Evolutionary conservation across 92 coral and sea anemone genomes (phyloP).

Genomic region (Phenganax subtilis): DNA sequence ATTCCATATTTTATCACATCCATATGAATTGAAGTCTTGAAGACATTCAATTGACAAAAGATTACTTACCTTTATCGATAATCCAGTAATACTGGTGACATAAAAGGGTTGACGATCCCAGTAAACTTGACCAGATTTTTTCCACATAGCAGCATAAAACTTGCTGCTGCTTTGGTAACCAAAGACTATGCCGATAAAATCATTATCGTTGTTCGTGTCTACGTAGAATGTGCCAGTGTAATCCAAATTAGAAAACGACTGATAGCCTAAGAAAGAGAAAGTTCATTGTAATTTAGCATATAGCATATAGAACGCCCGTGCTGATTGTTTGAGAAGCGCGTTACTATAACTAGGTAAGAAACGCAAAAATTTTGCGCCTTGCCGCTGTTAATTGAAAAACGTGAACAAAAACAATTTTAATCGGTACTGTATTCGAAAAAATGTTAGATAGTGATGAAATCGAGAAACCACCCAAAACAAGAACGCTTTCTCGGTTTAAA

Average conservation of each 20-base stretch:
- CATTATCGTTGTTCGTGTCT: constrained; percentile 67
- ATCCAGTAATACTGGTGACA: constrained; percentile 60
- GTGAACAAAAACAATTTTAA: not conserved
- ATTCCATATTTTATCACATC: too few species aligned
- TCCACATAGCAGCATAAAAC: constrained; percentile 83
- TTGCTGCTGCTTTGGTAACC: constrained; percentile 74
- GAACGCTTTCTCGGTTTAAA: not conserved
- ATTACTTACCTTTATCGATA: constrained; percentile 62
- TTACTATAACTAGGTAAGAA: too few species aligned
- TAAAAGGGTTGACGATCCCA: constrained; percentile 73
- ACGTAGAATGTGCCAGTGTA: constrained; percentile 79
- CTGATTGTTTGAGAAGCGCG: not conserved
- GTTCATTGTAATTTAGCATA: not conserved
- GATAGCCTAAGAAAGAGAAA: not conserved
- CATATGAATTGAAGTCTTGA: too few species aligned
- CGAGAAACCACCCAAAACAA: too few species aligned
- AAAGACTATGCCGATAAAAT: constrained; percentile 77
- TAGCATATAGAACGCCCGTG: not conserved
- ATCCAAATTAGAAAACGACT: constrained; percentile 60
- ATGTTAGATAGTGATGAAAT: too few species aligned
- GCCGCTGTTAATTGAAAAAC: not conserved
- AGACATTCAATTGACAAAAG: too few species aligned
- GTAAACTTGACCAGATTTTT: constrained; percentile 61
- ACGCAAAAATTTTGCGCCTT: not conserved
- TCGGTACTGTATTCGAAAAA: too few species aligned